These are phyloP conservation scores for Apoderus coryli DNA, from an alignment of 2,888 invertebrate genomes.

Conservation along the genomic window DNA sequence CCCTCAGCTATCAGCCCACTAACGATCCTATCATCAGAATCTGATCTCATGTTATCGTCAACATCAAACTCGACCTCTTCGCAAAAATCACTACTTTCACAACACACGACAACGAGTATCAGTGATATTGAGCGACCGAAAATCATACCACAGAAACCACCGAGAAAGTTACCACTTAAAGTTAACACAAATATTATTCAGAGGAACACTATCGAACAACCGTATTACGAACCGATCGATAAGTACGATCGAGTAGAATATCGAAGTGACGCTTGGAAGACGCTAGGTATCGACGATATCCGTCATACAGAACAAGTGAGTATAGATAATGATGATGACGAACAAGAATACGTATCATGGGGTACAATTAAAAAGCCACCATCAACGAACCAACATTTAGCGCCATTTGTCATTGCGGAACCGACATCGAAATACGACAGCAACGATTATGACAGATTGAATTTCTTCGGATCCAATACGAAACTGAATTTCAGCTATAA, in stretches of 20 bases:
- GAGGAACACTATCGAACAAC: conserved; percentile 1
- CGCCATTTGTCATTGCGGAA: conserved; percentile 40
- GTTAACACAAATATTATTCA: too few species aligned
- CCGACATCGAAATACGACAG: conserved; percentile 26
- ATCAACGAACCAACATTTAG: conserved; percentile 21
- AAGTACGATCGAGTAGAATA: conserved; percentile 66
- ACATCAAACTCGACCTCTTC: conserved; percentile 6
- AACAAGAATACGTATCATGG: not conserved
- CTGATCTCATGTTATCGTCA: conserved; percentile 18
- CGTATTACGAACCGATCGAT: conserved; percentile 35
- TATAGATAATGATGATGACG: not conserved
- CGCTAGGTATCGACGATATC: conserved; percentile 58
- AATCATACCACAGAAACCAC: conserved; percentile 29
- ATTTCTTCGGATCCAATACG: conserved; percentile 65
- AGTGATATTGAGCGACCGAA: conserved; percentile 10
- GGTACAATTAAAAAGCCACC: conserved; percentile 23
- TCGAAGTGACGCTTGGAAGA: conserved; percentile 68
- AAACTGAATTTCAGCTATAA: conserved; percentile 46
- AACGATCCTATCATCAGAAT: conserved; percentile 22
- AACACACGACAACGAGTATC: not conserved
- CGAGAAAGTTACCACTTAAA: conserved; percentile 22
- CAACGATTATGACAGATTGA: conserved; percentile 63
- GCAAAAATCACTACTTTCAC: conserved; percentile 7
- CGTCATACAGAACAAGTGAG: conserved; percentile 50
- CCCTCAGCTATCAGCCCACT: conserved; percentile 35